These are phyloP conservation scores for Gavialis gangeticus DNA, from an alignment of 2,113 vertebrate species.

Conservation along the genomic window DNA sequence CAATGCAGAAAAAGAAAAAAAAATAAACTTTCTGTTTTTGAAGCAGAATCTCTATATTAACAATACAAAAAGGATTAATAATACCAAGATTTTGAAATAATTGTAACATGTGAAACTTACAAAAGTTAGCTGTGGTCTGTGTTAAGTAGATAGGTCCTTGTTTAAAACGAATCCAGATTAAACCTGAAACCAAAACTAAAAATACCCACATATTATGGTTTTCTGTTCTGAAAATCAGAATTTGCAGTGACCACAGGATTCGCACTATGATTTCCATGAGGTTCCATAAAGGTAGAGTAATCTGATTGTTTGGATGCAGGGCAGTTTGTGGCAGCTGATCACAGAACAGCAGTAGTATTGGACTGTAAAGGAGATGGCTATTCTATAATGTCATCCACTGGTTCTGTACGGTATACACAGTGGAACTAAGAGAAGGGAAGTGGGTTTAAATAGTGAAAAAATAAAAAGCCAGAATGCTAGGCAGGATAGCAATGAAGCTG, in stretches of 20 bases:
- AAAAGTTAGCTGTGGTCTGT: slow-evolving; percentile 70
- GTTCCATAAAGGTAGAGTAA: slow-evolving; percentile 13
- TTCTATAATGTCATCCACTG: not conserved
- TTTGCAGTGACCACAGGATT: slow-evolving; percentile 34
- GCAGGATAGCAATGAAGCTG: not conserved
- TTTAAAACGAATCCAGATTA: slow-evolving; percentile 62
- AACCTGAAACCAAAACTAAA: slow-evolving; percentile 61
- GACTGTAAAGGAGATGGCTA: not conserved
- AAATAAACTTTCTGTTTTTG: slow-evolving; percentile 82
- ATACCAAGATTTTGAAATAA: slow-evolving; percentile 77
- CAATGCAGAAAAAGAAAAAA: slow-evolving; percentile 79
- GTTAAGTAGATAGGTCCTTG: slow-evolving; percentile 64
- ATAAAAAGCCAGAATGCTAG: not conserved
- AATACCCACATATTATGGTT: slow-evolving; percentile 18
- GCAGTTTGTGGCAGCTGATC: slow-evolving; percentile 17
- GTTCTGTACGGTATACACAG: not conserved
- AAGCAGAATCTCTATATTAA: slow-evolving; percentile 81
- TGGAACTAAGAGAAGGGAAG: not conserved
- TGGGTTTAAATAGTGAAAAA: not conserved
- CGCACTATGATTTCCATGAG: slow-evolving; percentile 1
- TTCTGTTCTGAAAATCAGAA: slow-evolving; percentile 19
- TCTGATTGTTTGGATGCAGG: not conserved
- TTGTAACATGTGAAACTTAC: slow-evolving; percentile 74
- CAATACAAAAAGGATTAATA: slow-evolving; percentile 83
- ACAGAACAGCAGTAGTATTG: not conserved